These are phyloP conservation scores for Atrichornis clamosus DNA, from an alignment of 2,113 vertebrate species.

Conservation along the genomic window DNA sequence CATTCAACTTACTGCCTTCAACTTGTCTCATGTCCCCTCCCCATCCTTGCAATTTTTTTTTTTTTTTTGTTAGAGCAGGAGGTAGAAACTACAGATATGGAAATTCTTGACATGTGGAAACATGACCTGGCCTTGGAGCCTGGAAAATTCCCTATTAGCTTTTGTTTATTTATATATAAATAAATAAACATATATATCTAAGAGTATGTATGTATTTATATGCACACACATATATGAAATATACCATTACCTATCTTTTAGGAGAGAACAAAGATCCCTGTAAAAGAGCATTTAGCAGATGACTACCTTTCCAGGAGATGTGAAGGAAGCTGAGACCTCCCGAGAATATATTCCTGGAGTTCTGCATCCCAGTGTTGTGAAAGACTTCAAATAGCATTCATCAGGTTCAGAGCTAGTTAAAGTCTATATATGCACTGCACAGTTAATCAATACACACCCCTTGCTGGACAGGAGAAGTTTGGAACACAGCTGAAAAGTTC, in stretches of 20 bases:
- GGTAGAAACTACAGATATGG: neutral
- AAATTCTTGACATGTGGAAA: neutral
- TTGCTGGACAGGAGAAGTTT: neutral
- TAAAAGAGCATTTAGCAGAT: neutral
- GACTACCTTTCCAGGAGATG: neutral
- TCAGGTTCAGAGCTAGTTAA: neutral
- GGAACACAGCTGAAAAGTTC: neutral
- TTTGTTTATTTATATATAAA: neutral
- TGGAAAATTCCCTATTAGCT: neutral
- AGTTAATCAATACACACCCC: too few relatives aligned
- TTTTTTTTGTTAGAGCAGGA: neutral
- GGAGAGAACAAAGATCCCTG: neutral
- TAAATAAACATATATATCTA: neutral
- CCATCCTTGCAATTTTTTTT: rapidly evolving
- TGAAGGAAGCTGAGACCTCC: neutral
- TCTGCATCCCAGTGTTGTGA: neutral
- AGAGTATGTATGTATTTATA: neutral
- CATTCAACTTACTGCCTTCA: neutral
- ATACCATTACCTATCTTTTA: neutral
- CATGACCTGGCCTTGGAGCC: neutral
- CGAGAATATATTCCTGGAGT: neutral
- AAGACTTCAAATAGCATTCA: neutral
- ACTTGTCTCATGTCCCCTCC: rapidly evolving
- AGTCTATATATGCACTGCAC: neutral
- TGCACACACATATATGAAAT: neutral